A percentile compares a stretch with the other conserved stretches of the same genome.
phyloP scores from a whole-genome alignment of 1,140 invertebrate species.

The Leptoteleia sp. region DNA sequence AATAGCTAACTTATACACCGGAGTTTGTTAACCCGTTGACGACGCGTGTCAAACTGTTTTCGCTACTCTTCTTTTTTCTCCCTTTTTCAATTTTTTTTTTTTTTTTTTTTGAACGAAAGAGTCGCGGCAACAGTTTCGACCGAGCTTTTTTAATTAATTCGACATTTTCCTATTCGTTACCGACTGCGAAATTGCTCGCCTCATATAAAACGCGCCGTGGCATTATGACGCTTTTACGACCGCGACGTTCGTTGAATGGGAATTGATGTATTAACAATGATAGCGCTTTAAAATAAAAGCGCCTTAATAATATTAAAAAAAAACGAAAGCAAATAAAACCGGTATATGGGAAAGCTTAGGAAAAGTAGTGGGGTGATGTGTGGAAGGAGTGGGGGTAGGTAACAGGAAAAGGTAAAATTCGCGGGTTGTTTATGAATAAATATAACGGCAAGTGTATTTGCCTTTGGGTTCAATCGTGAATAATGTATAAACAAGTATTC shows the following conservation, averaged over 20 bases:
- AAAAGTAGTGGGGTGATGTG: too few species aligned
- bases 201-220: constrained; percentile 32
- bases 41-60: constrained; percentile 14
- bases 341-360: too few species aligned
- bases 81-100: too few species aligned
- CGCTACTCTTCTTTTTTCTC: not conserved
- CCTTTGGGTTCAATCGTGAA: constrained; percentile 35
- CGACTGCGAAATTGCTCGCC: constrained; percentile 33
- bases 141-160: constrained; percentile 62
- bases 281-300: constrained; percentile 17
- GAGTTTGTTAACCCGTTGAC: constrained; percentile 38
- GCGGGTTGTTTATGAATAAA: constrained; percentile 36
- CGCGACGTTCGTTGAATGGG: constrained; percentile 19
- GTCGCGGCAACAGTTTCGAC: constrained; percentile 28
- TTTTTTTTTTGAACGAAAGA: too few species aligned
- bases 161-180: constrained; percentile 55
- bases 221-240: constrained; percentile 46
- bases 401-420: constrained; percentile 9
- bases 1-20: constrained; percentile 30
- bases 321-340: too few species aligned
- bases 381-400: too few species aligned
- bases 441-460: constrained; percentile 5
- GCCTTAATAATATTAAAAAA: too few species aligned
- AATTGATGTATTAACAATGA: constrained; percentile 52
- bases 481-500: constrained; percentile 46